Evolutionary conservation across 2,888 invertebrate species (phyloP), one percentile per base, ranked within the genome.

Genomic region (Nephrotoma flavescens): DNA sequence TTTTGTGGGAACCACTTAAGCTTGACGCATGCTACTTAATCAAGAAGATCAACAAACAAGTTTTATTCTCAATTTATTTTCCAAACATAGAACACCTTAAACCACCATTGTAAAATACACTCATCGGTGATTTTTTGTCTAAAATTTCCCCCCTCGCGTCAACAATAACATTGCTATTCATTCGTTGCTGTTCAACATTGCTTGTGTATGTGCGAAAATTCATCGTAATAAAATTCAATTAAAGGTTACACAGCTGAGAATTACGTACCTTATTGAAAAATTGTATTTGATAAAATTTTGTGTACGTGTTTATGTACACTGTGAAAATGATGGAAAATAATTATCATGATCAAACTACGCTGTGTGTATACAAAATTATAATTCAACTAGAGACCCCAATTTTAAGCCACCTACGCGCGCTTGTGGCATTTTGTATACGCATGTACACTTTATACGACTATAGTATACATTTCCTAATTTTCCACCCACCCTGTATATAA

Each of bases 201-300:
- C 57, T n/a, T n/a, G n/a, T 47, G 47, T 47, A 11, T 71, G 31
- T 71, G 31, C 2, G 31, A 31, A 71, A 57, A 57, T 31, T 57
- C 19, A 19, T 19, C 57, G 19, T 57, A 57, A 71, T 71, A 71
- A 71, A 42, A 84, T 84, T 42, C 6, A n/a, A 6, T 84, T 84
- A 42, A 84, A 84, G 84, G 84, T 84, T 84, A 42, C 84, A 42
- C 84, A 84, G 84, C 84, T 84, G 84, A 84, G 41, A 84, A 84
- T 15, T n/a, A 42, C n/a, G 84, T 84, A 83, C 41, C 41, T 47
- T 12, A 83, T 31, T 19, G 71, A 71, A 71, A 71, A 71, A 31
- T 71, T 31, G 71, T 31, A 4, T 71, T 31, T 71, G 47, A 47
- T 47, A 47, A 52, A n/a, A 71, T 19, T 71, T 31, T 31, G 15